Conservation (phyloP, 2,797 vertebrate species). For the Todus mexicanus region DNA sequence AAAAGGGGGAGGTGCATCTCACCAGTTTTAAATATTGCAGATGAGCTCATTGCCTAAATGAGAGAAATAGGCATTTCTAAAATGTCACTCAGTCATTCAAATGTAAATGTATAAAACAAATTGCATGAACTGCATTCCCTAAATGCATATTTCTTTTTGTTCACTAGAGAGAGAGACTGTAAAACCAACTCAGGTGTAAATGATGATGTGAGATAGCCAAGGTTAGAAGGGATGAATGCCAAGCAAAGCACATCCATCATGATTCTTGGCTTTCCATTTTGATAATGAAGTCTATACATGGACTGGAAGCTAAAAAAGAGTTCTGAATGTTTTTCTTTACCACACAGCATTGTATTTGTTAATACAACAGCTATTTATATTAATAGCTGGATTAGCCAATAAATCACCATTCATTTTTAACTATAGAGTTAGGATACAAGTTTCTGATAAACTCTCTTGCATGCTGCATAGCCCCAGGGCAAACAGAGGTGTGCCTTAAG, state of each 20-base stretch:
- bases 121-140: background rate
- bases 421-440: background rate
- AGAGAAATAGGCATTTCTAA: background rate
- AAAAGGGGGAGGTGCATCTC: background rate
- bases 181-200: background rate
- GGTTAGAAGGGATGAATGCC: background rate
- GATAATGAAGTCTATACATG: background rate
- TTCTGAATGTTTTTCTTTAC: background rate
- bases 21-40: background rate
- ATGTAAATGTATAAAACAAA: background rate
- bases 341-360: background rate
- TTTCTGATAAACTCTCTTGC: background rate
- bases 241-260: background rate
- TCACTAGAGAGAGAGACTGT: background rate
- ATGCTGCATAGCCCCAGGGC: background rate
- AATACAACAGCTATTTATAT: background rate
- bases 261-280: background rate
- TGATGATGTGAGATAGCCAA: background rate
- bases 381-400: background rate
- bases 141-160: background rate
- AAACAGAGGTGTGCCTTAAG: background rate
- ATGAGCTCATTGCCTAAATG: background rate
- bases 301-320: background rate
- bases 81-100: background rate
- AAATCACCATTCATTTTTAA: background rate